A percentile compares a stretch with the other conserved stretches of the same genome.
Evolutionary conservation across 2,797 vertebrate genomes (phyloP).

Genomic region (Molossus molossus): DNA sequence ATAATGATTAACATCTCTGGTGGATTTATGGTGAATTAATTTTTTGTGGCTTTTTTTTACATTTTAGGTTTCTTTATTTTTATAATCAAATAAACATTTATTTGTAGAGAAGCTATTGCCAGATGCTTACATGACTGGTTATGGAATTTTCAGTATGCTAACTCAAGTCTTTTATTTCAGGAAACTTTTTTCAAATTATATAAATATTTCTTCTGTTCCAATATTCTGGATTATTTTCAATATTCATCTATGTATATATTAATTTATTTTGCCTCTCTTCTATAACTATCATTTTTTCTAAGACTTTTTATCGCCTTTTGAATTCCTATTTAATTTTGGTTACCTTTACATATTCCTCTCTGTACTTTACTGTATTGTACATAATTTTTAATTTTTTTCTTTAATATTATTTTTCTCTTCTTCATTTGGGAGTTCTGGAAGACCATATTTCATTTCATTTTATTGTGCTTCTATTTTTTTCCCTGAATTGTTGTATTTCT

Average conservation of each 20-base stretch:
- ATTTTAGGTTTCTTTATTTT: constrained; percentile 12
- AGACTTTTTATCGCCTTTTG: background rate
- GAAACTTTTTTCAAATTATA: background rate
- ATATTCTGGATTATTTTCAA: background rate
- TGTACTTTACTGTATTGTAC: background rate
- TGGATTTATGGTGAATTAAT: background rate
- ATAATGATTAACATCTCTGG: background rate
- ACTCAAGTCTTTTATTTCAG: background rate
- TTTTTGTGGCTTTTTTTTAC: background rate
- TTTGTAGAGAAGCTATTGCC: background rate
- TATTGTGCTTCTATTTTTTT: background rate
- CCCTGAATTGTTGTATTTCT: constrained; percentile 8
- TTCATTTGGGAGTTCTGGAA: background rate
- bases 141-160: background rate
- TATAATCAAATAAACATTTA: background rate
- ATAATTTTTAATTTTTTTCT: background rate
- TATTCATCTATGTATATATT: background rate
- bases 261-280: background rate
- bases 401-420: background rate
- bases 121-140: background rate
- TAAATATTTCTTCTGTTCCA: background rate
- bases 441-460: background rate
- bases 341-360: background rate
- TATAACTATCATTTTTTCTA: background rate
- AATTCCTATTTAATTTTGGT: background rate